These are phyloP conservation scores for Tympanuchus pallidicinctus DNA, from an alignment of 2,113 vertebrate genomes.

Conservation along the genomic window DNA sequence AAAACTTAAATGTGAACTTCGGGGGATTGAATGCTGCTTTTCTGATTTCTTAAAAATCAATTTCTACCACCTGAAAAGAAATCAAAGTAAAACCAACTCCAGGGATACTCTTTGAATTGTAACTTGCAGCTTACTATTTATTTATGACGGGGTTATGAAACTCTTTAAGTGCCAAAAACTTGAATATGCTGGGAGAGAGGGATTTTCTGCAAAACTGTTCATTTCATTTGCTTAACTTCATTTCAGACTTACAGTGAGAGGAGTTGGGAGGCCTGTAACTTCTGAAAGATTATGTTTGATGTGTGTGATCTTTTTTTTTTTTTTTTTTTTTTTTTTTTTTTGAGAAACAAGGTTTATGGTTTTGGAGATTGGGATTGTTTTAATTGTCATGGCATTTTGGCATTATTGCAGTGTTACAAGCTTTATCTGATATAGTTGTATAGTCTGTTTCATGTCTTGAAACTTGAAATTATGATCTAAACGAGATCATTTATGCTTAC, in stretches of 20 bases:
- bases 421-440: not conserved
- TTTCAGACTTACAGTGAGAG: not conserved
- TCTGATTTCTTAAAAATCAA: not conserved
- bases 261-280: not conserved
- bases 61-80: not conserved
- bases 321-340: not conserved
- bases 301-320: not conserved
- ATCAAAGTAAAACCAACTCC: not conserved
- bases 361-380: not conserved
- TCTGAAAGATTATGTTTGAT: not conserved
- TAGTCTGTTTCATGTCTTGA: not conserved
- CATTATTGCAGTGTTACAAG: not conserved
- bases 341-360: not conserved
- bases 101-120: not conserved
- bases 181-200: not conserved
- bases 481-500: not conserved
- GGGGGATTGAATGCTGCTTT: not conserved
- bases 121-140: not conserved
- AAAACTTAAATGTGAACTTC: not conserved
- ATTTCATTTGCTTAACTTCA: not conserved
- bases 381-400: not conserved
- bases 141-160: not conserved
- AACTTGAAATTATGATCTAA: not conserved
- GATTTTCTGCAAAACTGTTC: not conserved
- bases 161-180: not conserved